A percentile compares a stretch with the other conserved stretches of the same genome.
phyloP scores from a whole-genome alignment of 2,113 vertebrate genomes.

The Hippolais icterina region DNA sequence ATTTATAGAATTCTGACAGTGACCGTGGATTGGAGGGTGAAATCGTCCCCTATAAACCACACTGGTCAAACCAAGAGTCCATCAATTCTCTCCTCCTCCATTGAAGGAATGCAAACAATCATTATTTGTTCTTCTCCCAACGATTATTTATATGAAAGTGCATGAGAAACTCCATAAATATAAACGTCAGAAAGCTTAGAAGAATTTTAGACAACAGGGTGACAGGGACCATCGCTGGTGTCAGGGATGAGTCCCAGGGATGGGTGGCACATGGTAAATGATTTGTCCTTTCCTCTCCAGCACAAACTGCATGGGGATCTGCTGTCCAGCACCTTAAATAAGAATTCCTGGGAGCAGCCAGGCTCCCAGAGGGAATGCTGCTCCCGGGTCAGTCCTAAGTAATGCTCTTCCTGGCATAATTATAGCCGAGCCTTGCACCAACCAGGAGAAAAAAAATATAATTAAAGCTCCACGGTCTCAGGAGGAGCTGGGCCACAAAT shows the following conservation, averaged over 20 bases:
- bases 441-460: constrained; percentile 16
- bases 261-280: background rate
- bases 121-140: too few species aligned
- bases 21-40: too few species aligned
- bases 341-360: background rate
- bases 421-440: background rate
- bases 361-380: background rate
- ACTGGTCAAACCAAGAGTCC: too few species aligned
- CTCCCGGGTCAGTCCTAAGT: constrained; percentile 43
- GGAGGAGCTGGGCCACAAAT: background rate
- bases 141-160: too few species aligned
- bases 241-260: background rate
- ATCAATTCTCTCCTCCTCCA: too few species aligned
- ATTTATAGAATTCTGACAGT: too few species aligned
- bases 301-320: background rate
- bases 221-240: accelerated
- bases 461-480: constrained; percentile 43
- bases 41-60: too few species aligned
- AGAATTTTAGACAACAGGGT: too few species aligned
- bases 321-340: background rate
- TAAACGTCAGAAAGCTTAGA: too few species aligned
- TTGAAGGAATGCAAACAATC: too few species aligned
- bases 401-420: constrained; percentile 17
- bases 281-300: background rate
- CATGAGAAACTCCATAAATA: too few species aligned